Evolutionary conservation across 2,888 invertebrate species (phyloP).

Genomic region (Mythimna impura): DNA sequence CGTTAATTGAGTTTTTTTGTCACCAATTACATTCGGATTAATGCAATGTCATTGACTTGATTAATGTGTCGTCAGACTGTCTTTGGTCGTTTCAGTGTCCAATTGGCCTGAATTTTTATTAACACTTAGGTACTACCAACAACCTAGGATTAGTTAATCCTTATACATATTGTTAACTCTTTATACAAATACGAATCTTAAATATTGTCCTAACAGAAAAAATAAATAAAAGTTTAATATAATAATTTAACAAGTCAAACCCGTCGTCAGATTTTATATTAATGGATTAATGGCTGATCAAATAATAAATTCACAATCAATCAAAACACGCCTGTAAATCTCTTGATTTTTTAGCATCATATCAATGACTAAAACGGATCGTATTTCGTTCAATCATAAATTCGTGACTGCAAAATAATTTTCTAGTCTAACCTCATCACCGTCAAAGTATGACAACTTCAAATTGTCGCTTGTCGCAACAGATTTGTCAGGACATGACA

Average conservation of each 20-base stretch:
- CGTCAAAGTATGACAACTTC: conserved; percentile 18
- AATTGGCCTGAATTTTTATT: neutral
- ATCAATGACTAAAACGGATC: neutral
- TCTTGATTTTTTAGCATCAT: neutral
- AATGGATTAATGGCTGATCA: neutral
- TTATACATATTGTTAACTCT: no score
- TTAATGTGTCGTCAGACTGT: neutral
- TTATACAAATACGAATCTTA: no score
- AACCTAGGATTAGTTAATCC: no score
- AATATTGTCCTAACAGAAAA: no score
- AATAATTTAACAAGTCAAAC: neutral
- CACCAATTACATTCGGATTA: neutral
- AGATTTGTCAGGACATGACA: conserved; percentile 38
- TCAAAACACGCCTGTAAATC: neutral
- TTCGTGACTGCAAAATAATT: conserved; percentile 1
- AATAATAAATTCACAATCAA: neutral
- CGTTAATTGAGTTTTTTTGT: conserved; percentile 22
- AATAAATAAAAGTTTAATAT: no score
- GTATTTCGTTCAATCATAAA: neutral
- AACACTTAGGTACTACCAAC: no score
- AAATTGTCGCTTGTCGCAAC: conserved; percentile 49
- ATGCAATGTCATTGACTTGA: conserved; percentile 4
- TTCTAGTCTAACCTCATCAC: conserved; percentile 9
- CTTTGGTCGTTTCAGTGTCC: neutral
- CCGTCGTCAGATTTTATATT: neutral